These are phyloP conservation scores for Vulpes lagopus DNA, from an alignment of 2,113 vertebrate species.

Conservation along the genomic window DNA sequence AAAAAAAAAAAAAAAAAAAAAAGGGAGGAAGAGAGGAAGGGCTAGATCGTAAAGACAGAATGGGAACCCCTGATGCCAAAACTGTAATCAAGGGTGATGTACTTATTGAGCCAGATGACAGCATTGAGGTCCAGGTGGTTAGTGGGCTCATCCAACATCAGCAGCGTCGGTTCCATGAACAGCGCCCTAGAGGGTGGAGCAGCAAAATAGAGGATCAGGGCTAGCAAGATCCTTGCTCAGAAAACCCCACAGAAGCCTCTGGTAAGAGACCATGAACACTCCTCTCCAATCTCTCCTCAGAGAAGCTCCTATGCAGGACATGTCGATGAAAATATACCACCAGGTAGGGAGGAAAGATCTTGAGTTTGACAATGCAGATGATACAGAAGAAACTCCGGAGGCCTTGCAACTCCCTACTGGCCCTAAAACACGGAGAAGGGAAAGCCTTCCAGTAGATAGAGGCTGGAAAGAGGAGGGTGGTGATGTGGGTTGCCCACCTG, in stretches of 20 bases:
- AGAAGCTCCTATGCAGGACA: neutral
- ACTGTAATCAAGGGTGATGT: rapidly evolving
- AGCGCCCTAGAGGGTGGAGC: slow-evolving; percentile 89
- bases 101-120: slow-evolving; percentile 99
- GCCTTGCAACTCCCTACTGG: neutral
- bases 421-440: neutral
- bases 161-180: slow-evolving; percentile 95
- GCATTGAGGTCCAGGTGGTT: slow-evolving; percentile 97
- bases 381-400: neutral
- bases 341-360: neutral
- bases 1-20: no score
- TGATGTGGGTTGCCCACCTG: slow-evolving; percentile 84
- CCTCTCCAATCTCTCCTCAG: neutral
- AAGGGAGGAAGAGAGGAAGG: neutral
- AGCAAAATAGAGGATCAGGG: neutral
- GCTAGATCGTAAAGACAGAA: neutral
- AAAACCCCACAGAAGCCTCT: neutral
- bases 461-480: neutral
- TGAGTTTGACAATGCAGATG: neutral
- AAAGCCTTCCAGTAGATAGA: neutral
- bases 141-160: slow-evolving; percentile 97
- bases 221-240: neutral
- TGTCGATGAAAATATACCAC: neutral
- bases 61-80: rapidly evolving
- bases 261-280: neutral